Conservation (phyloP, 2,113 vertebrate species). For the Panurus biarmicus region DNA sequence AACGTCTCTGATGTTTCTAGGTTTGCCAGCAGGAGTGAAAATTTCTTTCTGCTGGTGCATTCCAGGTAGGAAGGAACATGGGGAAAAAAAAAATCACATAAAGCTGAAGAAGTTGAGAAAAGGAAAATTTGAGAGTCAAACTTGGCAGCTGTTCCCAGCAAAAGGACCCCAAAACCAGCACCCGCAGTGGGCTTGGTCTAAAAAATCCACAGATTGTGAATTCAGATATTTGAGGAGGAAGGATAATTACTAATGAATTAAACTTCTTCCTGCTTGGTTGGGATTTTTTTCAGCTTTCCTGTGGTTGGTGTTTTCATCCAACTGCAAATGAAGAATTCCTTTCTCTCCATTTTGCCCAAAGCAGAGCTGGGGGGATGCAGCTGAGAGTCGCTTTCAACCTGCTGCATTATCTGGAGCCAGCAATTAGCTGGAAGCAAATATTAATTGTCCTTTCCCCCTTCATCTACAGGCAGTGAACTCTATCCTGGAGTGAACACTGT, state of each 20-base stretch:
- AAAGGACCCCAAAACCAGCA: not conserved
- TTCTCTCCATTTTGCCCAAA: not conserved
- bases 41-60: not conserved
- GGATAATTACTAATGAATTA: not conserved
- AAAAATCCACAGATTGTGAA: not conserved
- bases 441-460: not conserved
- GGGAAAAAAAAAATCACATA: not conserved
- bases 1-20: not conserved
- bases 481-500: not conserved
- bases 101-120: not conserved
- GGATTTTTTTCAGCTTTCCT: not conserved
- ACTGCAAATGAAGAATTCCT: not conserved
- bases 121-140: not conserved
- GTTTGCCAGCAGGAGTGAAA: not conserved
- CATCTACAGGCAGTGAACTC: not conserved
- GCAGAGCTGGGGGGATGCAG: not conserved
- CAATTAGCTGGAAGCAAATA: not conserved
- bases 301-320: not conserved
- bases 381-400: not conserved
- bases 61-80: not conserved
- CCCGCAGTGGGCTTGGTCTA: not conserved
- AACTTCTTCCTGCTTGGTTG: not conserved
- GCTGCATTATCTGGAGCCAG: not conserved
- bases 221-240: not conserved
- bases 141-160: not conserved